Evolutionary conservation across 2,888 invertebrate species (phyloP).

Genomic region (Melangyna quadrimaculata): DNA sequence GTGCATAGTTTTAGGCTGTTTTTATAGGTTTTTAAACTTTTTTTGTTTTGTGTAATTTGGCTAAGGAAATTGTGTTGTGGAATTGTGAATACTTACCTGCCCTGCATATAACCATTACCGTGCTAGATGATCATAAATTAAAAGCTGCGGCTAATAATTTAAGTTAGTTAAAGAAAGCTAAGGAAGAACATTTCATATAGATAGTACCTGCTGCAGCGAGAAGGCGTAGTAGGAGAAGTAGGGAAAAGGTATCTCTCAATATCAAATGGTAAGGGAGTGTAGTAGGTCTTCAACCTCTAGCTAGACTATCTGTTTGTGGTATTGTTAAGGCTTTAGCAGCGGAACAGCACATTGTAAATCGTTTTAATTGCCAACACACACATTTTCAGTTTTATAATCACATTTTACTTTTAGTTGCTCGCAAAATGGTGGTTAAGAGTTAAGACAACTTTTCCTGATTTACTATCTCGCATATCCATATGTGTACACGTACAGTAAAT

Average conservation of each 20-base stretch:
- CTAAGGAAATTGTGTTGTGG: constrained; percentile 53
- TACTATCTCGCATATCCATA: constrained; percentile 26
- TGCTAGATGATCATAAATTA: constrained; percentile 67
- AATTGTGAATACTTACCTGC: constrained; percentile 32
- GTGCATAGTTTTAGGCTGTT: constrained; percentile 25
- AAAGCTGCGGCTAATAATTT: constrained; percentile 66
- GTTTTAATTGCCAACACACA: constrained; percentile 63
- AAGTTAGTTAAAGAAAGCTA: constrained; percentile 29
- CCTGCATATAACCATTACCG: constrained; percentile 30
- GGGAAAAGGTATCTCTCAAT: constrained; percentile 23
- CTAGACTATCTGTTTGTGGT: neutral
- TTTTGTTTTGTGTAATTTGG: constrained; percentile 18
- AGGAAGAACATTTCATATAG: constrained; percentile 32
- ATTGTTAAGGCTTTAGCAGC: constrained; percentile 35
- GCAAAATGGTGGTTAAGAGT: constrained; percentile 15
- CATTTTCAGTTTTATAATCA: constrained; percentile 58
- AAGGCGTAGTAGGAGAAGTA: too few relatives aligned
- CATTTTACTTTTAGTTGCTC: constrained; percentile 18
- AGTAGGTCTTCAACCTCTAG: neutral
- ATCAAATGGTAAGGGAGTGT: constrained; percentile 1
- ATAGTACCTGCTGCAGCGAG: neutral
- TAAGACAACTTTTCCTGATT: constrained; percentile 61
- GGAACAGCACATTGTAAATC: constrained; percentile 56
- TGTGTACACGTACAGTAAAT: neutral
- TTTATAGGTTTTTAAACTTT: neutral